Conservation (phyloP, 53 echinoderm and acorn worm species). For the Apostichopus leukothele region DNA sequence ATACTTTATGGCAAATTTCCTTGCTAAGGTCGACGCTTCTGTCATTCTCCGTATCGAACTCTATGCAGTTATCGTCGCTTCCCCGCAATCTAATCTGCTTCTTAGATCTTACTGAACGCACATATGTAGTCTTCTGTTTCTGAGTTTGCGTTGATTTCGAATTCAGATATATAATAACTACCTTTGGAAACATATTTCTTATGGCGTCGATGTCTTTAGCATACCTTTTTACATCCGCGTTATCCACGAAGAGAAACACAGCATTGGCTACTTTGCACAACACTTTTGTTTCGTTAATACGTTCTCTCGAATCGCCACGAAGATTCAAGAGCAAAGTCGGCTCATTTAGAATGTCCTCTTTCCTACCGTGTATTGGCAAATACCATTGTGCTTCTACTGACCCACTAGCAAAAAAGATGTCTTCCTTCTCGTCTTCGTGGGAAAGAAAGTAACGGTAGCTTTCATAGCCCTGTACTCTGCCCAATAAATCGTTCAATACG, state of each 20-base stretch:
- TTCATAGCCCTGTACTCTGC: constrained; percentile 1
- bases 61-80: no score
- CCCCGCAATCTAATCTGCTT: no score
- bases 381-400: constrained; percentile 17
- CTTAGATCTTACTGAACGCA: no score
- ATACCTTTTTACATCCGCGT: neutral
- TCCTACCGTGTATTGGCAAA: neutral
- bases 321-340: neutral
- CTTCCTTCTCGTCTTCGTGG: neutral
- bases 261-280: neutral
- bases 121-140: no score
- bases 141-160: no score
- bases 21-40: no score
- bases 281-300: neutral
- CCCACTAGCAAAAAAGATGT: neutral
- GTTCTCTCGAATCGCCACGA: neutral
- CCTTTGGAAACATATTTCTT: neutral
- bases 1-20: no score
- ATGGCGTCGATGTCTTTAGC: neutral
- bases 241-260: neutral
- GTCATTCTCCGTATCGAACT: no score
- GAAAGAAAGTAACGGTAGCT: neutral
- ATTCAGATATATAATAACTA: neutral
- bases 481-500: neutral
- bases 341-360: neutral